Evolutionary conservation across 2,113 vertebrate species (phyloP).

Genomic region (Tragelaphus strepsiceros): DNA sequence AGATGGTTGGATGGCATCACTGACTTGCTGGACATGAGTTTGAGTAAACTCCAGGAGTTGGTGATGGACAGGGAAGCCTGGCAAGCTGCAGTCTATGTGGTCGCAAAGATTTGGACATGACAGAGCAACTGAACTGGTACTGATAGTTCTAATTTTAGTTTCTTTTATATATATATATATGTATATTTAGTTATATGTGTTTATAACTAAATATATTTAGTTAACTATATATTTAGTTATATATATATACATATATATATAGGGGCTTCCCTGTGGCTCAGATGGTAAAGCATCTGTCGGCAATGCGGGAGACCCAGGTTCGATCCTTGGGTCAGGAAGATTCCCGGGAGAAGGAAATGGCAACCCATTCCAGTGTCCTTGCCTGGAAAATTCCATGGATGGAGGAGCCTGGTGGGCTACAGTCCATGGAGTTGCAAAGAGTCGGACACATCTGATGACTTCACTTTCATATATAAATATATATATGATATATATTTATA

Average conservation of each 20-base stretch:
- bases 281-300: too few species aligned
- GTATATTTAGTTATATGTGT: background rate
- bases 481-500: background rate
- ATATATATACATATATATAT: background rate
- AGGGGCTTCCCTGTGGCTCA: too few species aligned
- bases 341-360: too few species aligned
- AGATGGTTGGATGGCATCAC: background rate
- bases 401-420: too few species aligned
- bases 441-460: too few species aligned
- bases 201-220: too few species aligned
- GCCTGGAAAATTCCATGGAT: too few species aligned
- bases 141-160: background rate
- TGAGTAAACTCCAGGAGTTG: fast-evolving
- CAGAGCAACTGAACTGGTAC: background rate
- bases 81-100: background rate
- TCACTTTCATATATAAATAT: background rate
- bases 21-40: background rate
- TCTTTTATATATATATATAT: background rate
- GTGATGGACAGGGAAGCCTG: background rate
- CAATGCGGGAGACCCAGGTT: fast-evolving
- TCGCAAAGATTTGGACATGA: background rate
- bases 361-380: too few species aligned
- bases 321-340: too few species aligned
- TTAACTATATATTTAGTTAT: too few species aligned
- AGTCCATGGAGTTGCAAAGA: too few species aligned